phyloP scores from a whole-genome alignment of 1,140 invertebrate genomes.

The Cydia amplana region DNA sequence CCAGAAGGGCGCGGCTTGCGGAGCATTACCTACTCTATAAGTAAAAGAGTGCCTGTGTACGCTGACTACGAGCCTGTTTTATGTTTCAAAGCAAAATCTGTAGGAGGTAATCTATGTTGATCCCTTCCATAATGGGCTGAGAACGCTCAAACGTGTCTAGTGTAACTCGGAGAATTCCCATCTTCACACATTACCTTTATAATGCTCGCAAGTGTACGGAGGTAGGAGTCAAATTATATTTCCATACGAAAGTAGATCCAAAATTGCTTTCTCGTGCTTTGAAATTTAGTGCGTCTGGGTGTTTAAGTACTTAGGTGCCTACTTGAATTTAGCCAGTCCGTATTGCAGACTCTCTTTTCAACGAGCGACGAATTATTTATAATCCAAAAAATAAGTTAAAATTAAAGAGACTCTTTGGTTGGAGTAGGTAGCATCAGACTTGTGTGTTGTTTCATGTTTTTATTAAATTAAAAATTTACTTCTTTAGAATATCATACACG shows the following conservation, averaged over 20 bases:
- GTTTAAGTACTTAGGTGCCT: neutral
- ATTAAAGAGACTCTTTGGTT: no score
- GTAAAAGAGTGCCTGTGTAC: no score
- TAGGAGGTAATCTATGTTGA: neutral
- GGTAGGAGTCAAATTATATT: constrained; percentile 11
- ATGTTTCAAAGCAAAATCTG: neutral
- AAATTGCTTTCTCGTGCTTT: constrained; percentile 1
- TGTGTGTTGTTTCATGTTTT: no score
- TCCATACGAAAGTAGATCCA: neutral
- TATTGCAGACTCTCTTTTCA: neutral
- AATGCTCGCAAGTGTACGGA: neutral
- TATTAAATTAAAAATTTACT: no score
- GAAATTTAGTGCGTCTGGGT: neutral
- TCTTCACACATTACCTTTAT: constrained; percentile 9
- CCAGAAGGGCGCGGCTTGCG: no score
- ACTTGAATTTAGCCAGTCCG: neutral
- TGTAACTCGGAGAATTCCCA: constrained; percentile 13
- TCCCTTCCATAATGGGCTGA: constrained; percentile 24
- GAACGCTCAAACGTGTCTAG: constrained; percentile 16
- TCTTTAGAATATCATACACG: no score
- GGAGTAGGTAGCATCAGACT: no score
- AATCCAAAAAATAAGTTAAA: no score
- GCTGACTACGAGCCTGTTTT: no score
- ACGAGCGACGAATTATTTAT: no score
- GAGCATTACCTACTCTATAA: no score